Evolutionary conservation across 2,888 invertebrate genomes (phyloP).

Genomic region (Spatulosminthurus flaviceps): DNA sequence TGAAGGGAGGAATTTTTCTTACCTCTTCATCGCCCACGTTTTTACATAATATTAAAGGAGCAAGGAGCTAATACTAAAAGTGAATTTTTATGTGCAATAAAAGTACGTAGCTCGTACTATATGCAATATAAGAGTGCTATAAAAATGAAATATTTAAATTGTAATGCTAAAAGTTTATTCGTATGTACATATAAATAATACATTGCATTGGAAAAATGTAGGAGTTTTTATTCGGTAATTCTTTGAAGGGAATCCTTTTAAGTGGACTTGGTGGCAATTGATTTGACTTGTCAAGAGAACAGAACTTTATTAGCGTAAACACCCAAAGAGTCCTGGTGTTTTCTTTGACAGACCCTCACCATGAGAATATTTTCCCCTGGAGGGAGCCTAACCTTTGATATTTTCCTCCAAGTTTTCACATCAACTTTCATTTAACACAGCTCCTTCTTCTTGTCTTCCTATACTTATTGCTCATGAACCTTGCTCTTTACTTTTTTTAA

Average conservation of each 20-base stretch:
- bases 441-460: too few relatives aligned
- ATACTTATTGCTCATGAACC: too few relatives aligned
- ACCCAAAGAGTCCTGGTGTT: not conserved
- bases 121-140: too few relatives aligned
- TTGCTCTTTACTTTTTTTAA: too few relatives aligned
- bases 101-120: too few relatives aligned
- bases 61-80: not conserved
- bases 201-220: too few relatives aligned
- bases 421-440: not conserved
- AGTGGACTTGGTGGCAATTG: not conserved
- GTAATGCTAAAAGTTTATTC: too few relatives aligned
- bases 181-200: too few relatives aligned
- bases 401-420: not conserved
- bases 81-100: too few relatives aligned
- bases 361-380: not conserved
- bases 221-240: too few relatives aligned
- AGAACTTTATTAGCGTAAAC: not conserved
- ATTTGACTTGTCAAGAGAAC: not conserved
- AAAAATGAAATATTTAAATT: too few relatives aligned
- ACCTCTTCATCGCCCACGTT: not conserved
- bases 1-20: not conserved
- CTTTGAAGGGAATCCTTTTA: not conserved
- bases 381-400: not conserved
- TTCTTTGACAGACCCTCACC: slow-evolving; percentile 2
- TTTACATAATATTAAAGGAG: too few relatives aligned